phyloP scores from a whole-genome alignment of 2,797 vertebrate genomes.

The Sus cebifrons region DNA sequence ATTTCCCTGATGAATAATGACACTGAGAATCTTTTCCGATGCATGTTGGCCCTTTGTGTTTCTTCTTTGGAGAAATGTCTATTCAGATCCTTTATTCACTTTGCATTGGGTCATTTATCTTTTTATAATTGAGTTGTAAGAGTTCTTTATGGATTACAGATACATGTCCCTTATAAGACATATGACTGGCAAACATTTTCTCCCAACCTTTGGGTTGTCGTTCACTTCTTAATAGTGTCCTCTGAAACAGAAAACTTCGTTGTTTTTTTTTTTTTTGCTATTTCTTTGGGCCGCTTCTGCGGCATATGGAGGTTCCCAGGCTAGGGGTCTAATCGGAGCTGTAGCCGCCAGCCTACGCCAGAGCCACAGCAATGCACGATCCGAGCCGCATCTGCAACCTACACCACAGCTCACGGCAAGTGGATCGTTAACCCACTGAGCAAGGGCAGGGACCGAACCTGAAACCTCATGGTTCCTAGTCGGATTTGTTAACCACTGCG shows the following conservation, averaged over 20 bases:
- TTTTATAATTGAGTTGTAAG: slow-evolving; percentile 57
- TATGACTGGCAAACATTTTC: background rate
- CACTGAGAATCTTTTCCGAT: background rate
- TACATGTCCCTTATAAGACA: slow-evolving; percentile 44
- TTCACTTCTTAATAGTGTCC: slow-evolving; percentile 17
- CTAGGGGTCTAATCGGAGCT: no score
- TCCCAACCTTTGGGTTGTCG: background rate
- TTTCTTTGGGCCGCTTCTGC: no score
- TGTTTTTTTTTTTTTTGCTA: no score
- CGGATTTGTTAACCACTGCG: no score
- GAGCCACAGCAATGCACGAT: no score
- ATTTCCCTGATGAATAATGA: slow-evolving; percentile 31
- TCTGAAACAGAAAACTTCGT: background rate
- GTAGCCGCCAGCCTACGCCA: no score
- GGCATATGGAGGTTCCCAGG: no score
- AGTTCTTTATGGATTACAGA: slow-evolving; percentile 25
- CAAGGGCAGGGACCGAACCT: no score
- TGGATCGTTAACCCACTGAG: no score
- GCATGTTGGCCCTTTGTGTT: background rate
- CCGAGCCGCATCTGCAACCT: no score
- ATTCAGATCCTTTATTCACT: slow-evolving; percentile 25
- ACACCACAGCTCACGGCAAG: no score
- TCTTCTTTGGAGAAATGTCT: slow-evolving; percentile 41
- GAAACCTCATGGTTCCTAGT: no score
- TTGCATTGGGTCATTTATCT: slow-evolving; percentile 48